Evolutionary conservation across 2,113 vertebrate species (phyloP), one percentile per base, ranked within the genome.

Genomic region (Raja brachyura): DNA sequence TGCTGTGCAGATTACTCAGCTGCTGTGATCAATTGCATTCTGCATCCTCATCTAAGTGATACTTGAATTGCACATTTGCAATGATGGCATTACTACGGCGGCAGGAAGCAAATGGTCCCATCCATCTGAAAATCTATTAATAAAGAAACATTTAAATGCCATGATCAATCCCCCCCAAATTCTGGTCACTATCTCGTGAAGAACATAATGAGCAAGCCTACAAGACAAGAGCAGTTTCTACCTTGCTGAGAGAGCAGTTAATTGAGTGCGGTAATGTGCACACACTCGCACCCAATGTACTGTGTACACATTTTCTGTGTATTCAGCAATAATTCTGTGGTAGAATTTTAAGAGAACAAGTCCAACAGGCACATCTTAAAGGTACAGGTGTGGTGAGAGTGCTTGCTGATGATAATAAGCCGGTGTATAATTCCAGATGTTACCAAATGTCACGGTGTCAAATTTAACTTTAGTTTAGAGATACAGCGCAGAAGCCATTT

Each of bases 311-410:
- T 90, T 74, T 90, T 13, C 70, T 93, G 70, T 90, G 66, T 90
- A 93, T 90, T 76, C 93, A 90, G 93, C 70, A 61, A 56, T 18
- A 61, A 56, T 18, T 90, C 61, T 54, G 70, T 77, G 85, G 81
- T 8, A n/a, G 76, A 31, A 31, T 73, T 90, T 85, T 66, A 90
- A 93, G 70, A 93, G 25, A 33, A 4, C 61, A 61, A 31, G 56
- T 93, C 74, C 6, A 18, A 76, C 75, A 90, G 76, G 81, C 68
- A 77, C 22, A 90, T 73, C 61, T 93, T 90, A 74, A 75, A 90
- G n/a, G 56, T 90, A 93, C 70, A 75, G 59, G 68, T 54, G 85
- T 73, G 22, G 73, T 90, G 20, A 54, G 81, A 81, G 18, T 83
- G 78, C 63, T 14, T 68, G 78, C 63, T 48, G 39, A 20, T 39